Conservation (phyloP, 2,888 invertebrate genomes). For the Apotomis betuletana region DNA sequence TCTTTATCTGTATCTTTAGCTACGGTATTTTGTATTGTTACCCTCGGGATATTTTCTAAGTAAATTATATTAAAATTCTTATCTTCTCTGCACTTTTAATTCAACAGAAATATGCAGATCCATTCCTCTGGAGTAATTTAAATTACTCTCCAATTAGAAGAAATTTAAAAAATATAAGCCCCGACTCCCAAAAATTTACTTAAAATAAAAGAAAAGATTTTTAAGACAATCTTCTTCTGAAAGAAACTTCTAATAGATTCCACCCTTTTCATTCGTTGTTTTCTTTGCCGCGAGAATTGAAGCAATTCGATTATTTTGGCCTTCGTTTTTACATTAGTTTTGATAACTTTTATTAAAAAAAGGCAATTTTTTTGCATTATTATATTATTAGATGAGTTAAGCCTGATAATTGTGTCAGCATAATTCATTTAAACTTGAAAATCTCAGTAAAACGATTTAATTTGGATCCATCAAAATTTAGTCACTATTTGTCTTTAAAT, state of each 20-base stretch:
- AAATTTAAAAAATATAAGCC: slow-evolving; percentile 28
- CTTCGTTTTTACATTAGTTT: slow-evolving; percentile 21
- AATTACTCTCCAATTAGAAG: slow-evolving; percentile 32
- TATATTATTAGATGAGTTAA: background rate
- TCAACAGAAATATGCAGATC: background rate
- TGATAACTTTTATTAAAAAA: slow-evolving; percentile 10
- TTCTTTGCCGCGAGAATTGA: slow-evolving; percentile 21
- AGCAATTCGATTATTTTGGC: slow-evolving; percentile 35
- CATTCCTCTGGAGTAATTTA: slow-evolving; percentile 13
- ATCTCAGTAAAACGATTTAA: too few relatives aligned
- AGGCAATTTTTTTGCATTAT: background rate
- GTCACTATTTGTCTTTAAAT: too few relatives aligned
- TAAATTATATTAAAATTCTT: background rate
- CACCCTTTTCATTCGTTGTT: slow-evolving; percentile 28
- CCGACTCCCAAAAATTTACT: slow-evolving; percentile 7
- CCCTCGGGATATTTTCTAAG: background rate
- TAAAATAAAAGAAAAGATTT: slow-evolving; percentile 25
- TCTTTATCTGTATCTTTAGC: too few relatives aligned
- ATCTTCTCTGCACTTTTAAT: background rate
- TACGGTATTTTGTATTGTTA: too few relatives aligned
- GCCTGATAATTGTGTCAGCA: too few relatives aligned
- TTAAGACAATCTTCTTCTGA: slow-evolving; percentile 13
- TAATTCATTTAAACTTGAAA: too few relatives aligned
- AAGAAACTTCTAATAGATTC: slow-evolving; percentile 32
- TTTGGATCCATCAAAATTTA: too few relatives aligned